Percentiles rank a stretch among this genome's conserved stretches.
Evolutionary conservation across 2,888 invertebrate species (phyloP).

Genomic region (Dioctria linearis): DNA sequence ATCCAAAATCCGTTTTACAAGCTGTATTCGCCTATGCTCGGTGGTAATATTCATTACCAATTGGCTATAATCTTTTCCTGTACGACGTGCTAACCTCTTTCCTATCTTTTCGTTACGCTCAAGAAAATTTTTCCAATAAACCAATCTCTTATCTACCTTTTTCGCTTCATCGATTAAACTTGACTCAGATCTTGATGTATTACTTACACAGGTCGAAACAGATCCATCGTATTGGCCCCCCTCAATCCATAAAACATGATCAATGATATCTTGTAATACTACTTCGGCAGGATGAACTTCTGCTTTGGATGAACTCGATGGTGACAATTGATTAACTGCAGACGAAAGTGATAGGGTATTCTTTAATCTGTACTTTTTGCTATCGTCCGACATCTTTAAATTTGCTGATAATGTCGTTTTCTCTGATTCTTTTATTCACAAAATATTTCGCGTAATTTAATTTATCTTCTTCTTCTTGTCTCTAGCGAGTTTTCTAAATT

Average conservation of each 20-base stretch:
- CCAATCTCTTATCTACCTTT: background rate
- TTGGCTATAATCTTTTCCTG: constrained; percentile 36
- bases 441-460: too few species aligned
- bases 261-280: constrained; percentile 32
- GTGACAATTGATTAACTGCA: constrained; percentile 36
- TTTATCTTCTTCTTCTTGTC: too few species aligned
- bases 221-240: constrained; percentile 41
- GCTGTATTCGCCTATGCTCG: constrained; percentile 37
- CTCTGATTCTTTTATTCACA: too few species aligned
- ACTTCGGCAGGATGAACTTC: constrained; percentile 29
- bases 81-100: constrained; percentile 36
- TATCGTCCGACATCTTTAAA: too few species aligned
- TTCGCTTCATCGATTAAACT: background rate
- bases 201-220: constrained; percentile 21
- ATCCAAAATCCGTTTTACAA: constrained; percentile 51
- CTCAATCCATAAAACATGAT: constrained; percentile 34
- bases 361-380: too few species aligned
- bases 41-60: constrained; percentile 43
- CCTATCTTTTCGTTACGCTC: constrained; percentile 6
- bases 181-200: background rate
- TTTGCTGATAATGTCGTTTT: too few species aligned
- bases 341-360: background rate
- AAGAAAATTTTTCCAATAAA: constrained; percentile 11
- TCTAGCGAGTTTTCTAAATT: too few species aligned
- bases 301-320: background rate